Evolutionary conservation across 2,888 invertebrate genomes (phyloP), one percentile per base, ranked within the genome.

Genomic region (Achlya flavicornis): DNA sequence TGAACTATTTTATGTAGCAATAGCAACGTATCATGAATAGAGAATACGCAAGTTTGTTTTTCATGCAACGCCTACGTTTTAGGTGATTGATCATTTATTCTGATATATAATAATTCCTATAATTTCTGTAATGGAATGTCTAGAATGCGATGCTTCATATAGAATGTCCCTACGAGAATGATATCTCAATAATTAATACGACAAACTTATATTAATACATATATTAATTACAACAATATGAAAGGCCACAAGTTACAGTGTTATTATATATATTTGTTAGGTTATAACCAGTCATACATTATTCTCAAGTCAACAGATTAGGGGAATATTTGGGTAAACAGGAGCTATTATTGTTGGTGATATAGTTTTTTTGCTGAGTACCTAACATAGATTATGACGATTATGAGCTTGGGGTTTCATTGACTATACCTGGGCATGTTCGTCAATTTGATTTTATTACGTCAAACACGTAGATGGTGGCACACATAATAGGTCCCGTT

Each of bases 181-280:
- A 46, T n/a, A 43, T 43, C n/a, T 46, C n/a, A n/a, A 46, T 46
- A 46, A 46, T 46, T 46, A 46, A 43, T 43, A 43, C 14, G 43
- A 43, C 2, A 14, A 12, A n/a, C 46, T 46, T 26, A 26, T 26
- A 26, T 26, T 26, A 26, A 26, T 26, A n/a, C n/a, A n/a, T 46
- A 46, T n/a, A 53, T 19, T 53, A 19, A 19, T 10, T 19, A 53
- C 65, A 43, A 68, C 63, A 58, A 64, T 63, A 67, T 65, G 53
- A 67, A 77, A 78, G 74, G 79, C 77, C 78, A 73, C 77, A 63
- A 63, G 70, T 78, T 76, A 61, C 76, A 59, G 62, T 58, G 61
- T 59, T 59, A 35, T 1, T 38, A 38, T 38, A 38, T 16, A 16
- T 41, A 41, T 53, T 53, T 53, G 33, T 32, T 35, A 33, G 7